Base-by-base conservation (phyloP, 2,797 vertebrate genomes). In the Callimico goeldii region DNA sequence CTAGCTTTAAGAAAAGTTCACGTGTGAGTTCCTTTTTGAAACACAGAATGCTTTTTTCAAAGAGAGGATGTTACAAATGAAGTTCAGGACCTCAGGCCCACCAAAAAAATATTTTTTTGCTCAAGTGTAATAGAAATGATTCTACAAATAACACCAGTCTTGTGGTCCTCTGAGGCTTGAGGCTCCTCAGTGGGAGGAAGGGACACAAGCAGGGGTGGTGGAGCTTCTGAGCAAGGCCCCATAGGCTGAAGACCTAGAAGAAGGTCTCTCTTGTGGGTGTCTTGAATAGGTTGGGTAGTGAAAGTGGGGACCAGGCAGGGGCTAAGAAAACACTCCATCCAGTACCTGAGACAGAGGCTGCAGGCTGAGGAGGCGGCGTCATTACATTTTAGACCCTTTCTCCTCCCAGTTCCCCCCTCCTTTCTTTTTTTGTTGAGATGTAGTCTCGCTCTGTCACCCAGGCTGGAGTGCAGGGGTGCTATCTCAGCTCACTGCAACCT, bases 21-120 rank as follows among this genome's bases (percentile, higher is more conserved):
- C 24, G 41, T 64, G 13, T 50, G 39, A 94, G 39, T 83, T 85
- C 43, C 72, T 88, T 92, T 90, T 72, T 90, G 39, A 87, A 79
- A 72, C 36, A 83, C 0, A 67, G 20, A 85, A 93, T 76, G 13
- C 30, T 2, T 57, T 92, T 90, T 61, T 28, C 72, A 72, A 41
- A 73, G n/a, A 81, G 75, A 83, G 33, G 87, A 81, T 79, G 30
- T 70, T 46, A 70, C 39, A 89, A 94, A 84, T 83, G 14, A 83
- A 93, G 33, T 72, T 89, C 33, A 90, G 33, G 80, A 79, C 14
- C 81, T 4, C 7, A 57, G 2, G 11, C 19, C 24, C 72, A 46
- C 17, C 46, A 28, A 87, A 36, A 84, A 43, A 76, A n/a, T 6
- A 17, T 30, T 9, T 55, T 52, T 77, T 55, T 48, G 3, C 52